Percentiles rank a stretch among this genome's conserved stretches.
Evolutionary conservation across 2,888 invertebrate genomes (phyloP).

Genomic region (Lasius fuliginosus): DNA sequence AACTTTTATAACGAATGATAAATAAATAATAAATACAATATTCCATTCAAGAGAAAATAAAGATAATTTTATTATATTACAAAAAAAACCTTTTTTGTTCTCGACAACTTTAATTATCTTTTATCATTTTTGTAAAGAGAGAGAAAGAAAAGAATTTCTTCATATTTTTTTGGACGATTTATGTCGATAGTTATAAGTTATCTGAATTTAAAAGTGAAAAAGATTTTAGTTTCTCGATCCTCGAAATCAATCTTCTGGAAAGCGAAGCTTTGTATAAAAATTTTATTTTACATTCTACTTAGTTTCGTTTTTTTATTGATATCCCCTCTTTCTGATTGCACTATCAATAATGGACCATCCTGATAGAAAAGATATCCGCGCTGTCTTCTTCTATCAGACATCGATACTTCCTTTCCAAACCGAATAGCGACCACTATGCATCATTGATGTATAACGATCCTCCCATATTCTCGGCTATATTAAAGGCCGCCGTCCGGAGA

Average conservation of each 20-base stretch:
- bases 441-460: constrained; percentile 28
- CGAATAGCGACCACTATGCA: background rate
- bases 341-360: constrained; percentile 3
- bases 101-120: background rate
- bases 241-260: background rate
- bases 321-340: background rate
- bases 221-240: constrained; percentile 11
- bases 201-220: background rate
- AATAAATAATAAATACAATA: constrained; percentile 4
- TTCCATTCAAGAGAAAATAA: background rate
- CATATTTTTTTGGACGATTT: background rate
- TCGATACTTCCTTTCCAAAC: constrained; percentile 5
- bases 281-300: constrained; percentile 5
- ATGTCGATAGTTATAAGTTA: background rate
- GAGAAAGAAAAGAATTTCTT: background rate
- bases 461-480: background rate
- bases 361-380: background rate
- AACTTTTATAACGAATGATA: background rate
- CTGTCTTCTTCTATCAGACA: background rate
- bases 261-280: background rate
- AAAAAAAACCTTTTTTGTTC: too few species aligned
- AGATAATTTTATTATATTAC: too few species aligned
- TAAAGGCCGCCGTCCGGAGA: constrained; percentile 9
- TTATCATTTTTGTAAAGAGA: background rate
- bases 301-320: background rate